These are phyloP conservation scores for Tragelaphus imberbis DNA, from an alignment of 2,113 vertebrate genomes.

Conservation along the genomic window DNA sequence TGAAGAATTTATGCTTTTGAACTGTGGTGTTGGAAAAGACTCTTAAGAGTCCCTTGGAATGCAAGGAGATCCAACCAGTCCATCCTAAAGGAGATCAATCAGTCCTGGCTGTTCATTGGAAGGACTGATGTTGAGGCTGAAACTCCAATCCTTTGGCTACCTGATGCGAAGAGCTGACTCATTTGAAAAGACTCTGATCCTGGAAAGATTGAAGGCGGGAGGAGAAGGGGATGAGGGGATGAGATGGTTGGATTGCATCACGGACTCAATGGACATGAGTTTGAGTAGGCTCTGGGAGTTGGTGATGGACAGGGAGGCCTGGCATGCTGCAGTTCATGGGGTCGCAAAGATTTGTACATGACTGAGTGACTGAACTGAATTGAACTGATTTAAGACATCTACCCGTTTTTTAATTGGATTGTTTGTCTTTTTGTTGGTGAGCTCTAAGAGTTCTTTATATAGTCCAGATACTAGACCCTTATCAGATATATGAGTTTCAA, in stretches of 20 bases:
- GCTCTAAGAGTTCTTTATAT: not conserved
- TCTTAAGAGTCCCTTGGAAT: not conserved
- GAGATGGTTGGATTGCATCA: not conserved
- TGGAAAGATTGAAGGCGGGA: not conserved
- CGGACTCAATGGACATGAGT: not conserved
- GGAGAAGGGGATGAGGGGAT: not conserved
- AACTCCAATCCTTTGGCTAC: not conserved
- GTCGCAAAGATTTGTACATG: not conserved
- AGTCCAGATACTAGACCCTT: not conserved
- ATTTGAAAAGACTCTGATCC: not conserved
- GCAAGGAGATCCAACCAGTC: not conserved
- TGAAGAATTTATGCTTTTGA: not conserved
- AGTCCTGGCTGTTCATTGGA: not conserved
- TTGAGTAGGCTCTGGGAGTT: not conserved
- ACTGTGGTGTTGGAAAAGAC: not conserved
- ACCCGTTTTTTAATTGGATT: not conserved
- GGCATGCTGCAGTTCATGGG: not conserved
- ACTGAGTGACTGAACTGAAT: not conserved
- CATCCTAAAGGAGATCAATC: not conserved
- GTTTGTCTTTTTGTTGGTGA: constrained; percentile 19
- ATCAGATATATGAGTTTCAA: not conserved
- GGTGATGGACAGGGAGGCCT: not conserved
- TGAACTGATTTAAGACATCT: not conserved
- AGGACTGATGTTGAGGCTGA: not conserved
- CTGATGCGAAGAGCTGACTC: not conserved